Percentiles rank a stretch among this genome's conserved stretches.
Evolutionary conservation across 2,888 invertebrate genomes (phyloP).

Genomic region (Lasioglossum malachurum): DNA sequence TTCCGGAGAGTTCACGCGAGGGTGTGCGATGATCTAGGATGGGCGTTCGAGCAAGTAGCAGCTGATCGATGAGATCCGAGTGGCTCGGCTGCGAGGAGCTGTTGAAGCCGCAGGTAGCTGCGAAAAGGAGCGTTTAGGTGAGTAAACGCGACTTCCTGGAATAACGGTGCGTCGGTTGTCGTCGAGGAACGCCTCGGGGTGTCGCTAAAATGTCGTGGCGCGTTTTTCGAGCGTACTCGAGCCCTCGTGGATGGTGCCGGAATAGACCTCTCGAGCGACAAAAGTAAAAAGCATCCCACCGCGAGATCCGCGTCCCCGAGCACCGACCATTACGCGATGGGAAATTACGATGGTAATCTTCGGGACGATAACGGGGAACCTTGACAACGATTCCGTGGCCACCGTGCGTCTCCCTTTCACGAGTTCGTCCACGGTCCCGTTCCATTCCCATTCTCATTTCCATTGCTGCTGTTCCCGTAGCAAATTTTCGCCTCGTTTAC

Average conservation of each 20-base stretch:
- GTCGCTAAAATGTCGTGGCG: slow-evolving; percentile 48
- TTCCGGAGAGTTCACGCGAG: not conserved
- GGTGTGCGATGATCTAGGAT: not conserved
- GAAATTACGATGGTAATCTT: slow-evolving; percentile 53
- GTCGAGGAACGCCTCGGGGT: slow-evolving; percentile 36
- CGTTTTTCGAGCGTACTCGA: slow-evolving; percentile 48
- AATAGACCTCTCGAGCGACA: slow-evolving; percentile 48
- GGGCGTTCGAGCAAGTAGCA: not conserved
- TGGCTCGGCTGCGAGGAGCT: not conserved
- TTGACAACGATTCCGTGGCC: slow-evolving; percentile 15
- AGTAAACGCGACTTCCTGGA: slow-evolving; percentile 39
- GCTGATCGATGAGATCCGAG: not conserved
- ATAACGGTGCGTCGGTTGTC: slow-evolving; percentile 44
- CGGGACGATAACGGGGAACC: slow-evolving; percentile 9
- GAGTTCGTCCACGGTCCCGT: not conserved
- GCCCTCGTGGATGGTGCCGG: slow-evolving; percentile 44
- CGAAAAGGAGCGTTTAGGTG: slow-evolving; percentile 20
- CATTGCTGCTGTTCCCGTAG: not conserved
- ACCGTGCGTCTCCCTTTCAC: not conserved
- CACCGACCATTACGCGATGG: slow-evolving; percentile 33
- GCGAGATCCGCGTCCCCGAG: slow-evolving; percentile 34
- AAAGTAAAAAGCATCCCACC: slow-evolving; percentile 48
- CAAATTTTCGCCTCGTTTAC: not conserved
- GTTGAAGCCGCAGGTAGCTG: not conserved
- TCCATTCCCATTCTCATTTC: not conserved